Percentiles rank a stretch among this genome's conserved stretches.
Evolutionary conservation across 23 tunicate genomes (phyloP).

Genomic region (Trididemnum miniatum): DNA sequence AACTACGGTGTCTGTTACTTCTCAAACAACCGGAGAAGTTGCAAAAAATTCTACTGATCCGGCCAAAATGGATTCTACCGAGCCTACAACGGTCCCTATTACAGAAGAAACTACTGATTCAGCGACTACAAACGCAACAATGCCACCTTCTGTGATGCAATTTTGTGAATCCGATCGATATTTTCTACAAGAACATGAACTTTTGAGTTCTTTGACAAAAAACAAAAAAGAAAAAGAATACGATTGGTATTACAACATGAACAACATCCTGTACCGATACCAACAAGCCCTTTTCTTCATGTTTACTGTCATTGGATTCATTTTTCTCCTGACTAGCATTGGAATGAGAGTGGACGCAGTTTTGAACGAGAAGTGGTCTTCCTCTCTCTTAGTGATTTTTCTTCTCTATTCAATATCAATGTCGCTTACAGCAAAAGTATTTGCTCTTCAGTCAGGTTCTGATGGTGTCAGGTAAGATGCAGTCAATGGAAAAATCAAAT

Average conservation of each 20-base stretch:
- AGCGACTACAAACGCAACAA: neutral
- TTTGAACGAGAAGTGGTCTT: slow-evolving; percentile 79
- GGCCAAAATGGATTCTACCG: no score
- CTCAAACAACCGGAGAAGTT: no score
- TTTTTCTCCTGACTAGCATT: slow-evolving; percentile 64
- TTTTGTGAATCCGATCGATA: slow-evolving; percentile 13
- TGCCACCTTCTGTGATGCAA: neutral
- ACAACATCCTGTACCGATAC: slow-evolving; percentile 14
- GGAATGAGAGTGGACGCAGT: slow-evolving; percentile 79
- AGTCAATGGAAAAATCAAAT: no score
- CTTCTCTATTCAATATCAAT: slow-evolving; percentile 82
- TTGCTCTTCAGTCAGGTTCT: slow-evolving; percentile 46
- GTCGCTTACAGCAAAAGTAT: slow-evolving; percentile 68
- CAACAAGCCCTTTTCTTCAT: slow-evolving; percentile 87
- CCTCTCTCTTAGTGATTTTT: slow-evolving; percentile 54
- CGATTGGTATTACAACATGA: slow-evolving; percentile 44
- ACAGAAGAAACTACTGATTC: neutral
- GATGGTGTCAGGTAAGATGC: slow-evolving; percentile 68
- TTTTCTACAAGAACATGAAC: slow-evolving; percentile 41
- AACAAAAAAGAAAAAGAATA: slow-evolving; percentile 14
- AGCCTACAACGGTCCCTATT: slow-evolving; percentile 7
- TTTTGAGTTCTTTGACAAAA: neutral
- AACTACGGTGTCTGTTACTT: no score
- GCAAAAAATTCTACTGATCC: no score
- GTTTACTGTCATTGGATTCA: slow-evolving; percentile 82